Base-by-base conservation (phyloP, 2,888 invertebrate species). In the Cetonia aurata region DNA sequence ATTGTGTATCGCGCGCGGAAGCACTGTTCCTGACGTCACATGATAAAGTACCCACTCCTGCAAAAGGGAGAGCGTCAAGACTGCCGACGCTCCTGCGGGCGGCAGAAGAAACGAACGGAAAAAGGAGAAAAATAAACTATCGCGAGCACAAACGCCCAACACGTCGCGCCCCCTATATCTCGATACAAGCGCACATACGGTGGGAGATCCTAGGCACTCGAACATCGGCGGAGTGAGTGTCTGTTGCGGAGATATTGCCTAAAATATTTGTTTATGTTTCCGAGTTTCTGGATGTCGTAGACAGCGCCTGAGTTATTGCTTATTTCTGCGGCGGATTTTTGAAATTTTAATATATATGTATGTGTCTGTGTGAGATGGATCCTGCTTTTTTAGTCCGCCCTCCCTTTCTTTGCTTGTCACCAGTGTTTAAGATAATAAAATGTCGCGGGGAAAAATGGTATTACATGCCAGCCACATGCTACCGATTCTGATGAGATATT, bases 21-120 rank as follows among this genome's bases (percentile, higher is more conserved):
- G 70, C 67, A 68, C 70, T 73, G 73, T 70, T 72, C 66, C 70
- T 72, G 73, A 73, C 73, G 73, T 72, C 72, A 13, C 65, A 68
- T 73, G 73, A 73, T 69, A 69, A 69, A 69, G 69, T 69, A 48
- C 57, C 69, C 59, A 60, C 62, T 60, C 50, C 57, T 19, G 10
- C 9, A 9, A 52, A 8, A 6, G 52, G 3, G 52, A 19, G 25
- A 50, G 25, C 25, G 19, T 25, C 52, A 25, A 52, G 25, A 52
- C 25, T 25, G 25, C 25, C 37, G 37, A 37, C 4, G 37, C 10
- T 37, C 37, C 9, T 3, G 37, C 3, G 3, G 4, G 4, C 25
- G 25, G 25, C 19, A 9, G 25, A 17, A 19, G 25, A 52, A 52
- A 12, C 25, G 19, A 25, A 52, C 3, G 25, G 52, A 52, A 52